Percentiles rank a stretch among this genome's conserved stretches.
Conservation (phyloP, 2,113 vertebrate species). For the Microcebus lehilahytsara region DNA sequence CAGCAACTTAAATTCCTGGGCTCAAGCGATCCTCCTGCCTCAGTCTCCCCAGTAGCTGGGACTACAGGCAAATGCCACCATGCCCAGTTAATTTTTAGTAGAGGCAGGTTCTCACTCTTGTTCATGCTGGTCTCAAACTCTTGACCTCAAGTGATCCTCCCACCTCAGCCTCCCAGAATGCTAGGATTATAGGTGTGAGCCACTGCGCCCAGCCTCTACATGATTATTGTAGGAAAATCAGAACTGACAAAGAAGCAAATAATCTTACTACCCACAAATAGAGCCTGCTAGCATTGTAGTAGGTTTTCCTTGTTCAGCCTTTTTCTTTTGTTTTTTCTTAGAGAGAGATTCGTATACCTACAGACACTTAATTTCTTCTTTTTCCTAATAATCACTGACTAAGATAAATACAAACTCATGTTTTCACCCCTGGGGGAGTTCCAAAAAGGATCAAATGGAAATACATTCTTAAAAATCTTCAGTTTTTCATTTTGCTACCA, state of each 20-base stretch:
- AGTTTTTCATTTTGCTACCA: background rate
- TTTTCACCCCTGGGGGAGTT: background rate
- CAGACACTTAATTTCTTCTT: background rate
- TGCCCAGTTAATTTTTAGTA: too few species aligned
- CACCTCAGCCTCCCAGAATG: background rate
- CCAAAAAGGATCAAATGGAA: background rate
- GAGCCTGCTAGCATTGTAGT: too few species aligned
- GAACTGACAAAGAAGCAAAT: background rate
- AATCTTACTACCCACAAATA: background rate
- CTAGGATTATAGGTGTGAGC: background rate
- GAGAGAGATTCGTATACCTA: background rate
- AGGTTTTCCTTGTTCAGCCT: background rate
- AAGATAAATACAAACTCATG: background rate
- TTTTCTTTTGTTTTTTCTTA: background rate
- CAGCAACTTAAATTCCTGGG: too few species aligned
- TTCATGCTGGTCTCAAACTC: too few species aligned
- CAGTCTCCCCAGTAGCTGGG: too few species aligned
- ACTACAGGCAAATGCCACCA: too few species aligned
- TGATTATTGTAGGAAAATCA: background rate
- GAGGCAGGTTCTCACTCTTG: too few species aligned
- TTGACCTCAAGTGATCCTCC: too few species aligned
- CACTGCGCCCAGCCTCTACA: background rate
- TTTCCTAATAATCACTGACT: background rate
- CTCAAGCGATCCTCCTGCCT: too few species aligned
- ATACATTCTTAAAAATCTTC: background rate